Conservation (phyloP, 2,888 invertebrate genomes). For the Stenodema calcarata region DNA sequence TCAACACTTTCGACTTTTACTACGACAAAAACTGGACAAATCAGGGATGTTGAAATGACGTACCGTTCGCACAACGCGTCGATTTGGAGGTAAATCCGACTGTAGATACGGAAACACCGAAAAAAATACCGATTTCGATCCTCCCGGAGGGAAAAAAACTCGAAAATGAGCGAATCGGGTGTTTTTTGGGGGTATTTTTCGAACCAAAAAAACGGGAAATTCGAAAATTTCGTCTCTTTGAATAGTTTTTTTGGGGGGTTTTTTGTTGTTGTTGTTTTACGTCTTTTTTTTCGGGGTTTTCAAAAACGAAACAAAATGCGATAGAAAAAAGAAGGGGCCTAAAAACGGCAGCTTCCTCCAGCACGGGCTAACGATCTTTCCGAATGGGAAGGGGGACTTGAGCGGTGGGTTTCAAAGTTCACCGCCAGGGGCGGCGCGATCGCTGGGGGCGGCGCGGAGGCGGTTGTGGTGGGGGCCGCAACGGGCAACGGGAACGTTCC, state of each 20-base stretch:
- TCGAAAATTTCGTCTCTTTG: not conserved
- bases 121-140: too few relatives aligned
- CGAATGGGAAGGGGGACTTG: slow-evolving; percentile 24
- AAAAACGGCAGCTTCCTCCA: not conserved
- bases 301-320: not conserved
- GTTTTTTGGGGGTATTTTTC: not conserved
- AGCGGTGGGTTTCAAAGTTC: slow-evolving; percentile 49
- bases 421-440: slow-evolving; percentile 47
- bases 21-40: too few relatives aligned
- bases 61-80: too few relatives aligned
- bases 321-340: not conserved
- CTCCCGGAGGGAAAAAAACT: too few relatives aligned
- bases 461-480: not conserved
- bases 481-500: too few relatives aligned
- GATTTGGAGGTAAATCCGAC: too few relatives aligned
- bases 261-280: not conserved
- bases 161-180: too few relatives aligned
- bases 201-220: not conserved
- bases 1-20: too few relatives aligned
- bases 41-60: too few relatives aligned
- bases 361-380: slow-evolving; percentile 46
- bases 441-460: slow-evolving; percentile 11
- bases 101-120: too few relatives aligned
- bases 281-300: not conserved
- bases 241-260: not conserved